Evolutionary conservation across 1,140 invertebrate genomes (phyloP), one percentile per base, ranked within the genome.

Genomic region (Drosophila nannoptera): DNA sequence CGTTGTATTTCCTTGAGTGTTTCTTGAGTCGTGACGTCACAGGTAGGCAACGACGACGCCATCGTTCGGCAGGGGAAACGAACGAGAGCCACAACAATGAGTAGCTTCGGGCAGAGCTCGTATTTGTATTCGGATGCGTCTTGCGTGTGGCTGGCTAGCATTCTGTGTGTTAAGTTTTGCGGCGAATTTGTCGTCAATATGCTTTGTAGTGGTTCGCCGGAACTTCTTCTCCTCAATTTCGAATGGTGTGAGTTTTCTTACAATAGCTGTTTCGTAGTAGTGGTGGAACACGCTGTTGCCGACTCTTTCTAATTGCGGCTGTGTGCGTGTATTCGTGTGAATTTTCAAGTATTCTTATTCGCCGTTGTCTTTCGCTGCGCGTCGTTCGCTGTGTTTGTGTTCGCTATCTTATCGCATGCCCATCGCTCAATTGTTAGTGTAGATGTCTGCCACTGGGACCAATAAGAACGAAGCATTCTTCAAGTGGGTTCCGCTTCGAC

Each of bases 191-290:
- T 46, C 42, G 45, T 66, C 73, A 62, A 63, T 45, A 53, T 62
- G 61, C 64, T 67, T 82, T 82, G 73, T 80, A 62, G 77, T 73
- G 61, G 73, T 42, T 46, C 55, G 56, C 45, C 46, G 42, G 40
- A 60, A 60, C 49, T 45, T 63, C 62, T 64, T 73, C 75, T 80
- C 73, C 71, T 68, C 59, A 11, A 38, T n/a, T 16, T 46, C 54
- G 31, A 29, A 9, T 78, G 77, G 81, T 86, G 54, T 86, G 81
- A 70, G 81, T 77, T 86, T 87, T 86, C 81, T 84, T 84, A 31
- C 38, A 29, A 49, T 54, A 43, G 32, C 33, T 54, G 22, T 48
- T 45, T 52, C 55, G 52, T 52, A 65, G 68, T 77, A 53, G 61
- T 58, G 46, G 69, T 81, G 29, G 45, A 45, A 31, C 22, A 22